Percentiles rank a stretch among this genome's conserved stretches.
phyloP scores from a whole-genome alignment of 2,797 vertebrate species.

The Pteropus rufus region DNA sequence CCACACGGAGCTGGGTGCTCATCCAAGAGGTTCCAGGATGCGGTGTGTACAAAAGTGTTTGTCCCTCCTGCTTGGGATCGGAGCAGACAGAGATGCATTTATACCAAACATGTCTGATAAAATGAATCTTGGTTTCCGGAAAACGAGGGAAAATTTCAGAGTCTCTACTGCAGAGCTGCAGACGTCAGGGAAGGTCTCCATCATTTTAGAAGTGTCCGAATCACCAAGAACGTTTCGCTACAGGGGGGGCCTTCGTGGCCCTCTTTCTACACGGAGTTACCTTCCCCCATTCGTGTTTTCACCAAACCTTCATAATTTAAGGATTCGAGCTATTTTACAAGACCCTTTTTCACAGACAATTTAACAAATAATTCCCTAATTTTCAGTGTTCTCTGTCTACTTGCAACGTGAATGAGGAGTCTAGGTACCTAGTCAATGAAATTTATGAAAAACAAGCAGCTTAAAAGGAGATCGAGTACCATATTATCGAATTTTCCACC shows the following conservation, averaged over 20 bases:
- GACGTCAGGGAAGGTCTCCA: not conserved
- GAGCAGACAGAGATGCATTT: not conserved
- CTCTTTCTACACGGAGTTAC: no score
- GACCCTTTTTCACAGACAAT: not conserved
- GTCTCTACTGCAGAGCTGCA: not conserved
- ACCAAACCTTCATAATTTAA: accelerated
- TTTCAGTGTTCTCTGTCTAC: accelerated
- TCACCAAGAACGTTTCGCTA: accelerated
- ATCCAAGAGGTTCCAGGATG: not conserved
- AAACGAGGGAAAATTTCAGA: no score
- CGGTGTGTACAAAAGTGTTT: accelerated
- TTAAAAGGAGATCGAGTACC: not conserved
- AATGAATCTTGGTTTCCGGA: accelerated
- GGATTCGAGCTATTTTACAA: not conserved
- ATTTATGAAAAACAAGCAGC: not conserved
- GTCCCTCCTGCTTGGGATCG: not conserved
- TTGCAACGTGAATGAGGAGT: not conserved
- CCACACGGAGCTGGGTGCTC: accelerated
- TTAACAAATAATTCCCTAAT: not conserved
- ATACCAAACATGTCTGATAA: accelerated
- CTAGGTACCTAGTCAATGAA: no score
- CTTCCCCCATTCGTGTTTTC: accelerated
- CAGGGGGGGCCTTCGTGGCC: accelerated
- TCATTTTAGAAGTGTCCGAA: accelerated
- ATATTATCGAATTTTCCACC: constrained; percentile 84